phyloP scores from a whole-genome alignment of 2,797 vertebrate genomes.

The Melanotaenia maccullochi region DNA sequence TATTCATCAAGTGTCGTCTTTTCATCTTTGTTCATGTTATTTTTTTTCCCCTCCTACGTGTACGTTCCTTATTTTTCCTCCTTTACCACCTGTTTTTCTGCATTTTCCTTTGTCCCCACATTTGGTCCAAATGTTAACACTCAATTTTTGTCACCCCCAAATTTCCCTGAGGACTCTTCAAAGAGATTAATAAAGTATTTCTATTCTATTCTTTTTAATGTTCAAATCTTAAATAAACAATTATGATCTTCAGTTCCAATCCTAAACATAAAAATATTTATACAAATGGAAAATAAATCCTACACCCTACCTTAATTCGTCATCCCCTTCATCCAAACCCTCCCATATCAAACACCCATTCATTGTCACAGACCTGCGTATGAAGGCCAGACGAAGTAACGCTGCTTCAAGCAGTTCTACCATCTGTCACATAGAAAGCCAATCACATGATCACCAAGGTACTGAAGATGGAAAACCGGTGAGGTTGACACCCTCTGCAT shows the following conservation, averaged over 20 bases:
- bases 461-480: slow-evolving; percentile 26
- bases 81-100: slow-evolving; percentile 30
- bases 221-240: not conserved
- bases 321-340: slow-evolving; percentile 6
- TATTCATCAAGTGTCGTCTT: slow-evolving; percentile 57
- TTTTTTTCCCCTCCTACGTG: slow-evolving; percentile 44
- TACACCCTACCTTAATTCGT: not conserved
- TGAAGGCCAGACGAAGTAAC: slow-evolving; percentile 71
- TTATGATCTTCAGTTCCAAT: slow-evolving; percentile 13
- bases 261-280: not conserved
- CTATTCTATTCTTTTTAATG: not conserved
- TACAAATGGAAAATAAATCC: slow-evolving; percentile 3
- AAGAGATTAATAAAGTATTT: too few relatives aligned
- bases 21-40: slow-evolving; percentile 60
- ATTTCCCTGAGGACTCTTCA: too few relatives aligned
- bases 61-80: slow-evolving; percentile 25
- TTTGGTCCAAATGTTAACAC: not conserved
- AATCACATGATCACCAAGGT: slow-evolving; percentile 75
- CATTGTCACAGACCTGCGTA: slow-evolving; percentile 74
- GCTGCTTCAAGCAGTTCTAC: slow-evolving; percentile 71
- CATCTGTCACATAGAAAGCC: slow-evolving; percentile 77
- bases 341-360: not conserved
- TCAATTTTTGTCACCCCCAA: slow-evolving; percentile 2
- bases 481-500: not conserved
- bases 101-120: slow-evolving; percentile 7